These are phyloP conservation scores for Idaea straminata DNA, from an alignment of 2,888 invertebrate genomes.

Conservation along the genomic window DNA sequence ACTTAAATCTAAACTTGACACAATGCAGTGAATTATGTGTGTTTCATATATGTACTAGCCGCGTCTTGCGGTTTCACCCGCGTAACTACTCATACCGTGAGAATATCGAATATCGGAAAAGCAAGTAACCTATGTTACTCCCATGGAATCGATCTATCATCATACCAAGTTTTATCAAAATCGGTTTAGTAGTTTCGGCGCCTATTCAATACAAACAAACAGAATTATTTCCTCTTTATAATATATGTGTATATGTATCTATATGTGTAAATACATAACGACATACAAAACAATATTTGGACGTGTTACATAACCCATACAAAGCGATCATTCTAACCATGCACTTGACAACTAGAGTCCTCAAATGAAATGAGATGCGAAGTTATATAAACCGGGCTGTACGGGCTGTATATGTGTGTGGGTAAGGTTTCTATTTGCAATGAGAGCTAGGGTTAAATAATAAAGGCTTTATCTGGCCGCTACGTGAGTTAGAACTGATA, in stretches of 20 bases:
- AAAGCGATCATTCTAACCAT: neutral
- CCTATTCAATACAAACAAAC: too few species aligned
- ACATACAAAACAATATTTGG: neutral
- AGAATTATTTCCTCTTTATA: too few species aligned
- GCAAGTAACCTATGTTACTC: too few species aligned
- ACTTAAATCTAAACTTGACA: too few species aligned
- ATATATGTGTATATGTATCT: neutral
- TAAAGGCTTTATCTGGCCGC: constrained; percentile 30
- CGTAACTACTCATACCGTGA: too few species aligned
- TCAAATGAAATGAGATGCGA: neutral
- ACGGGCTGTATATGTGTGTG: constrained; percentile 10
- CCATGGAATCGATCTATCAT: too few species aligned
- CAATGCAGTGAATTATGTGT: too few species aligned
- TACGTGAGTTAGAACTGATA: constrained; percentile 37
- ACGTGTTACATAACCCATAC: constrained; percentile 19
- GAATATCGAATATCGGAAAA: too few species aligned
- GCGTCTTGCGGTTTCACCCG: too few species aligned
- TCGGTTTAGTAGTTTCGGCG: too few species aligned
- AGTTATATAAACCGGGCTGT: constrained; percentile 2
- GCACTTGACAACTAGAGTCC: neutral
- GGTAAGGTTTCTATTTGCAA: constrained; percentile 34
- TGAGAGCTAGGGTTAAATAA: constrained; percentile 28
- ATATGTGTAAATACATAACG: neutral
- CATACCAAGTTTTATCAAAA: too few species aligned
- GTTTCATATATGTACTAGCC: too few species aligned